Evolutionary conservation across 2,113 vertebrate genomes (phyloP).

Genomic region (Aspidoscelis tigris): DNA sequence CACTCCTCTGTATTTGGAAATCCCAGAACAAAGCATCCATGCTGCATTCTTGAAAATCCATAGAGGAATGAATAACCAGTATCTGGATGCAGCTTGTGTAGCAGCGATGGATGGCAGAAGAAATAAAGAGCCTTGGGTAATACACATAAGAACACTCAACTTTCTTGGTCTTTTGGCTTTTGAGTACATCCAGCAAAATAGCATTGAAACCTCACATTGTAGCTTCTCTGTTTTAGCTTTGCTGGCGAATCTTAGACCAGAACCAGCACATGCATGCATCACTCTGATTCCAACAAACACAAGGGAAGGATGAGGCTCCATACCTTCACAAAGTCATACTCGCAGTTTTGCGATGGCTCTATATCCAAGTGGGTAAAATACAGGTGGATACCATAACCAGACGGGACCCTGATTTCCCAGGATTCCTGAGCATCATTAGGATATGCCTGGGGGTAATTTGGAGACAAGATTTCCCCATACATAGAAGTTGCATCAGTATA

Average conservation of each 20-base stretch:
- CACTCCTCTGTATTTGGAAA: too few species aligned
- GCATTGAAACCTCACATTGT: neutral
- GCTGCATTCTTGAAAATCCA: too few species aligned
- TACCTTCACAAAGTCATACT: slow-evolving; percentile 89
- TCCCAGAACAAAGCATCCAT: too few species aligned
- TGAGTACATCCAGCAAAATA: neutral
- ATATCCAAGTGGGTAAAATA: slow-evolving; percentile 89
- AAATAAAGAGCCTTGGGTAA: too few species aligned
- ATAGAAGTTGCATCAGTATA: slow-evolving; percentile 63
- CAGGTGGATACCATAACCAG: slow-evolving; percentile 82
- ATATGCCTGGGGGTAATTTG: slow-evolving; percentile 88
- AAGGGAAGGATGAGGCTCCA: neutral
- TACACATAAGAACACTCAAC: neutral
- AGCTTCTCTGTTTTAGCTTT: neutral
- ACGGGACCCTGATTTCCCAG: slow-evolving; percentile 86
- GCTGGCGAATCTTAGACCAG: neutral
- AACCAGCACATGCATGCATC: neutral
- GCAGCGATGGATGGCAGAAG: too few species aligned
- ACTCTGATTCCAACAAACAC: too few species aligned
- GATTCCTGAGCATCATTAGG: slow-evolving; percentile 75
- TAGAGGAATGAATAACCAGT: too few species aligned
- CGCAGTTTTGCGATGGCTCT: slow-evolving; percentile 85
- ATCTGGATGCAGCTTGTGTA: too few species aligned
- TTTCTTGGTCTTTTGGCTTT: neutral
- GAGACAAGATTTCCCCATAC: slow-evolving; percentile 90